phyloP scores from a whole-genome alignment of 2,888 invertebrate genomes.

The Cordilura impudica region DNA sequence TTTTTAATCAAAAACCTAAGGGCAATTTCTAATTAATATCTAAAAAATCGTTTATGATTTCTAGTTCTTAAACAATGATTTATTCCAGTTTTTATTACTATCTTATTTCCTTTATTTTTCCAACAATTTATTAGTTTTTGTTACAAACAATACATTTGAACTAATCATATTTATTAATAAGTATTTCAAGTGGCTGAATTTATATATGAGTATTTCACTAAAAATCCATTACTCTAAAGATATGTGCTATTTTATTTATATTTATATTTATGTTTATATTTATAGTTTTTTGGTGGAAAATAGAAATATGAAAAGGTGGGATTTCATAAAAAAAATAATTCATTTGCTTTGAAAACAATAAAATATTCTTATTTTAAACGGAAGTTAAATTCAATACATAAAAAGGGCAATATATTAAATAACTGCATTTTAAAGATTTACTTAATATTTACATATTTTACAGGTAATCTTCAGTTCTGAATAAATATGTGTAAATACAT shows the following conservation, averaged over 20 bases:
- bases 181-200: background rate
- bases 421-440: conserved; percentile 35
- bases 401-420: conserved; percentile 10
- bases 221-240: conserved; percentile 9
- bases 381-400: conserved; percentile 20
- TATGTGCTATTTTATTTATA: background rate
- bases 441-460: conserved; percentile 27
- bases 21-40: too few species aligned
- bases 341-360: conserved; percentile 28
- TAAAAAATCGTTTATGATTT: too few species aligned
- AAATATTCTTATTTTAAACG: conserved; percentile 28
- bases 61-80: too few species aligned
- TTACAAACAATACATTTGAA: background rate
- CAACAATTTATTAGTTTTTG: too few species aligned
- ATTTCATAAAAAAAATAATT: conserved; percentile 9
- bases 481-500: too few species aligned
- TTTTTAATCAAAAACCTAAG: too few species aligned
- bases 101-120: too few species aligned
- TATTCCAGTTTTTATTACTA: too few species aligned
- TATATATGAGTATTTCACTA: background rate
- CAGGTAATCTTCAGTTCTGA: conserved; percentile 25
- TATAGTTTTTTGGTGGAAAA: conserved; percentile 7
- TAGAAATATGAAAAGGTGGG: conserved; percentile 23
- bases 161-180: background rate
- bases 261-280: background rate